Conservation (phyloP, 1,140 invertebrate genomes). For the Drosophila littoralis region DNA sequence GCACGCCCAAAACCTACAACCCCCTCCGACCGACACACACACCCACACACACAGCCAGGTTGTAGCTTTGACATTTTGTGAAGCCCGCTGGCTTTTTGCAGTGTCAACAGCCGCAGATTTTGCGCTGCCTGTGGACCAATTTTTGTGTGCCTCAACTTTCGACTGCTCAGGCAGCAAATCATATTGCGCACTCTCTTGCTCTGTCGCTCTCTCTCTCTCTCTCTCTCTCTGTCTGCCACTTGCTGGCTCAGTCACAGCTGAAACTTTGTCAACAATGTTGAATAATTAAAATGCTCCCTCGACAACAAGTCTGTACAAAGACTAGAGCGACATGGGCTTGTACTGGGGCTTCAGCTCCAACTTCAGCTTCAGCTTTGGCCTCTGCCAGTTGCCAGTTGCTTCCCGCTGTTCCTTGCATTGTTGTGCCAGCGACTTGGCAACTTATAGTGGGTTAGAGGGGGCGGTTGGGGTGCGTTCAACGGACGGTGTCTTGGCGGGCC, state of each 20-base stretch:
- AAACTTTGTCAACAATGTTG: conserved; percentile 84
- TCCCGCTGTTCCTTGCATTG: conserved; percentile 20
- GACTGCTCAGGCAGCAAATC: conserved; percentile 80
- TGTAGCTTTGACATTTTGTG: conserved; percentile 6
- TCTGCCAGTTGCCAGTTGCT: conserved; percentile 3
- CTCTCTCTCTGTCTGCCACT: neutral
- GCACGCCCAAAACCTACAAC: neutral
- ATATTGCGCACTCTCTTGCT: conserved; percentile 55
- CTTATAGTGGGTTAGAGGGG: conserved; percentile 19
- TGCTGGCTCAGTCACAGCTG: conserved; percentile 50
- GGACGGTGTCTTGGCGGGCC: conserved; percentile 27
- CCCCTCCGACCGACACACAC: no score
- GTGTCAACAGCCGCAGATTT: conserved; percentile 47
- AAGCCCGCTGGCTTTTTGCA: conserved; percentile 22
- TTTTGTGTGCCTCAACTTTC: conserved; percentile 61
- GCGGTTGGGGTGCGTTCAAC: neutral
- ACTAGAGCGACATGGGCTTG: conserved; percentile 30
- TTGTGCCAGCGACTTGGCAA: conserved; percentile 57
- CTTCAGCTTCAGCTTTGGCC: conserved; percentile 18
- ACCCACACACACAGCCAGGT: neutral
- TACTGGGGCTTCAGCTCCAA: neutral
- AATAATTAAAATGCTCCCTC: conserved; percentile 84
- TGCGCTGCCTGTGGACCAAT: conserved; percentile 39
- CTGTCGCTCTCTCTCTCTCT: neutral
- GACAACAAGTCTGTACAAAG: conserved; percentile 67